Base-by-base conservation (phyloP, 2,113 vertebrate genomes). In the Micromys minutus region DNA sequence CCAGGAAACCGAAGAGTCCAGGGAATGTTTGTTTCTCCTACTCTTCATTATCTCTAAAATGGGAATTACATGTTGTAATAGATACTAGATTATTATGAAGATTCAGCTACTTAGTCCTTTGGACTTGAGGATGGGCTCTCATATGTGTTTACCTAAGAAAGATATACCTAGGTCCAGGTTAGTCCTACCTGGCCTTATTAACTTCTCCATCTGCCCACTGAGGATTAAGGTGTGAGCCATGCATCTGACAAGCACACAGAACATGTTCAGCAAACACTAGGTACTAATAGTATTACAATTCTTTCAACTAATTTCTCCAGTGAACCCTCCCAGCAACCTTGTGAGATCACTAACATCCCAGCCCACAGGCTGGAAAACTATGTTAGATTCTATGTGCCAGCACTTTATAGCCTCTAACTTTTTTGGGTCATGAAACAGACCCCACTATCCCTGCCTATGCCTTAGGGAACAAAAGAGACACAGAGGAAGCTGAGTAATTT, bases 101-200 rank as follows among this genome's bases (percentile, higher is more conserved):
- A 65, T 81, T 86, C 77, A 93, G 76, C 34, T 72, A 83, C 29
- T 15, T 83, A 90, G 87, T 71, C 50, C 26, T 86, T 84, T 84
- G 59, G 83, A 19, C 16, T 85, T 65, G 8, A 15, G 47, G 39
- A 10, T 31, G 34, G 42, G 61, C 59, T 16, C 42, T 65, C 36
- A 39, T 15, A 29, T 7, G 61, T 61, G 57, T 61, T 34, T 65
- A n/a, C 36, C 57, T 50, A 21, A 69, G 45, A 87, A 11, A 69
- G 45, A 11, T 69, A 11, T 52, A 36, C 13, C 7, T 11, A 47
- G 31, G 31, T 17, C 31, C 45, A 86, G 84, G 31, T 5, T 50
- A 19, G 47, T 24, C 47, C 21, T 13, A 11, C 45, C 63, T 15
- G 34, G 29, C 45, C 84, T 69, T 31, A 34, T 69, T 22, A 15